These are phyloP conservation scores for Hoplodrina blanda DNA, from an alignment of 2,888 invertebrate genomes.

Conservation along the genomic window DNA sequence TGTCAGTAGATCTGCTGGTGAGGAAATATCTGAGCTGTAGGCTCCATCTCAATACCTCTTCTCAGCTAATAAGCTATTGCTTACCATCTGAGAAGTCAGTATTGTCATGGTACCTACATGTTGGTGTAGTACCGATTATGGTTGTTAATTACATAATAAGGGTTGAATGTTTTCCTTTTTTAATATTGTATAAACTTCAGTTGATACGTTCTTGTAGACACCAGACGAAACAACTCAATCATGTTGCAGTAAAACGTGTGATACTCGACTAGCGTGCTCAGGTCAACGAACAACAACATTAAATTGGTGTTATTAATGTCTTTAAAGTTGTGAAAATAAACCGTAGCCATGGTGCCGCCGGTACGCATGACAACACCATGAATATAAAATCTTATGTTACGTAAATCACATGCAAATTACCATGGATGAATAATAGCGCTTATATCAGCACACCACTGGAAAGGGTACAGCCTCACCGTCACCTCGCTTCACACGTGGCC, in stretches of 20 bases:
- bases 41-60: too few relatives aligned
- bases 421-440: constrained; percentile 25
- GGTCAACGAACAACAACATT: constrained; percentile 4
- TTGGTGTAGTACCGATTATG: too few relatives aligned
- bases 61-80: too few relatives aligned
- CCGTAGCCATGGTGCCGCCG: constrained; percentile 22
- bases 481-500: constrained; percentile 47
- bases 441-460: constrained; percentile 17
- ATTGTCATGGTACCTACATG: too few relatives aligned
- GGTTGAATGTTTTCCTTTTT: too few relatives aligned
- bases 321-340: constrained; percentile 34
- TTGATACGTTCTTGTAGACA: background rate
- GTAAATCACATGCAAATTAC: constrained; percentile 60
- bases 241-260: background rate
- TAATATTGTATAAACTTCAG: too few relatives aligned
- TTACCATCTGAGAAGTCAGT: too few relatives aligned
- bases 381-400: constrained; percentile 67
- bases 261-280: constrained; percentile 5
- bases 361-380: constrained; percentile 55
- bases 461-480: constrained; percentile 10
- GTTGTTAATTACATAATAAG: too few relatives aligned
- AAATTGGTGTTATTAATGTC: constrained; percentile 8
- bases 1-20: too few relatives aligned
- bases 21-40: too few relatives aligned
- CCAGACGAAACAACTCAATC: background rate